Conservation (phyloP, 2,797 vertebrate genomes). For the Distichodus sexfasciatus region DNA sequence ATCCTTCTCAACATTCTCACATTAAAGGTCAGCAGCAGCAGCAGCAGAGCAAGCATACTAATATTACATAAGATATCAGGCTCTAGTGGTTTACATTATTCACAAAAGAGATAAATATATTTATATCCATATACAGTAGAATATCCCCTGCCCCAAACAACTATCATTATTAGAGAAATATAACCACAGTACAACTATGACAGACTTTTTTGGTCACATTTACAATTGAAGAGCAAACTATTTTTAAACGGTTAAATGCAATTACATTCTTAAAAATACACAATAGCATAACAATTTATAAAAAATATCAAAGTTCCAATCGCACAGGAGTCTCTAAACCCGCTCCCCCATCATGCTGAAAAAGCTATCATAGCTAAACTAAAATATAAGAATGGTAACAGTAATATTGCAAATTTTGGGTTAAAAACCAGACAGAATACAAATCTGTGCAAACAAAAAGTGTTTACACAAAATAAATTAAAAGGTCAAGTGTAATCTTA, state of each 20-base stretch:
- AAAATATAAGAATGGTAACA: too few species aligned
- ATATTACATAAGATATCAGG: neutral
- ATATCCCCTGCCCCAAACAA: neutral
- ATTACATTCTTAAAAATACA: neutral
- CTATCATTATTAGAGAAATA: neutral
- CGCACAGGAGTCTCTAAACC: too few species aligned
- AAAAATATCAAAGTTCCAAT: conserved; percentile 12
- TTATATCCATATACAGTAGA: neutral
- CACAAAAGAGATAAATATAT: neutral
- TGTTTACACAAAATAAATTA: neutral
- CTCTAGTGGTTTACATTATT: neutral
- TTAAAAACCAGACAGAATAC: too few species aligned
- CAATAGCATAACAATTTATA: neutral
- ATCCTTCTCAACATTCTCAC: conserved; percentile 9
- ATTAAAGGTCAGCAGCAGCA: conserved; percentile 11
- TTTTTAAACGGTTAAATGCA: conserved; percentile 14
- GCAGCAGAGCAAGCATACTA: conserved; percentile 1
- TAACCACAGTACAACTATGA: conserved; percentile 1
- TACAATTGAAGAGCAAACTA: conserved; percentile 8
- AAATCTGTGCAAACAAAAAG: too few species aligned
- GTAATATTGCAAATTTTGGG: too few species aligned
- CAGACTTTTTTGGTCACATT: conserved; percentile 5
- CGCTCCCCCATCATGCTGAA: too few species aligned
- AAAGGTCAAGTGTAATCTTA: neutral
- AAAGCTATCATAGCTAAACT: too few species aligned